Conservation (phyloP, 2,113 vertebrate genomes). For the Dipodomys spectabilis region DNA sequence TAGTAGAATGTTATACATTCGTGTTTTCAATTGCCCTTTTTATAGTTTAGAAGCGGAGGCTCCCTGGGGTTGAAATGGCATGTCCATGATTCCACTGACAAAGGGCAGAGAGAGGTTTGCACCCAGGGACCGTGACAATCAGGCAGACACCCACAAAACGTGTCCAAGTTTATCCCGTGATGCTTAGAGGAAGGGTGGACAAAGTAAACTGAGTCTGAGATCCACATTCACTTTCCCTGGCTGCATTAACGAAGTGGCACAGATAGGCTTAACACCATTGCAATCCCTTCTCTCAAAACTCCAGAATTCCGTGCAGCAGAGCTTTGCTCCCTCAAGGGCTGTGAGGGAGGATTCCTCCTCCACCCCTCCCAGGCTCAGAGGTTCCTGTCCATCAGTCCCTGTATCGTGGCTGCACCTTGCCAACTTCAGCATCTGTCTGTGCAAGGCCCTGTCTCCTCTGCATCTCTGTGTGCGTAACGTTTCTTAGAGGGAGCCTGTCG, state of each 20-base stretch:
- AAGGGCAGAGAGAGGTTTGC: fast-evolving
- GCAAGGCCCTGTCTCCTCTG: too few relatives aligned
- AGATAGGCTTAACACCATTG: not conserved
- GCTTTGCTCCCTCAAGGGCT: fast-evolving
- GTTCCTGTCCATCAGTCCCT: not conserved
- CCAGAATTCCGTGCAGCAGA: not conserved
- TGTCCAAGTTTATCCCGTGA: fast-evolving
- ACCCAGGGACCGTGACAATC: fast-evolving
- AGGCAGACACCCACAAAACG: fast-evolving
- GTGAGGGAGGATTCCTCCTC: fast-evolving
- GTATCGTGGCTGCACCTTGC: not conserved
- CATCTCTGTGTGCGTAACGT: not conserved
- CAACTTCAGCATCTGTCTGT: too few relatives aligned
- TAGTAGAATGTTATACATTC: too few relatives aligned
- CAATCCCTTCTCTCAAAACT: too few relatives aligned
- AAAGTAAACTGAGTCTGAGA: fast-evolving
- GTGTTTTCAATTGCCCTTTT: not conserved
- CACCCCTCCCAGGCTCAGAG: fast-evolving
- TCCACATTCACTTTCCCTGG: fast-evolving
- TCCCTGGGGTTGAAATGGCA: not conserved
- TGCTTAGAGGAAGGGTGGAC: fast-evolving
- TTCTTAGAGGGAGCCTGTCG: too few relatives aligned
- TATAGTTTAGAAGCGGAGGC: not conserved
- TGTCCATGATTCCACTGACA: fast-evolving
- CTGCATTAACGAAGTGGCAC: fast-evolving